Base-by-base conservation (phyloP, 1,140 invertebrate species). In the Meloidogyne floridensis region DNA sequence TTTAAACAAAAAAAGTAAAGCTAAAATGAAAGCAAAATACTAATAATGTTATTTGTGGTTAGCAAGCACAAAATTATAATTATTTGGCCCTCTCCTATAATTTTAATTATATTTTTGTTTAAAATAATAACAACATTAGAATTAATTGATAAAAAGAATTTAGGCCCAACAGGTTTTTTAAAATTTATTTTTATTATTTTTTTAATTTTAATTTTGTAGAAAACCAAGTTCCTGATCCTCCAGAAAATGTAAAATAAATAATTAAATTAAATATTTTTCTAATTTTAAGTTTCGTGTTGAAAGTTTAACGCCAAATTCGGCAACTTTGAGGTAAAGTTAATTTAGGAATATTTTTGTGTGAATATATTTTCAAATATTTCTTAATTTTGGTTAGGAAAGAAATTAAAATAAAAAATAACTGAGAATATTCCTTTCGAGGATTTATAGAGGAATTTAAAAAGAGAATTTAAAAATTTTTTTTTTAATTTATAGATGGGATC, bases 401-500 rank as follows among this genome's bases (percentile, higher is more conserved):
- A 32, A 32, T 32, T 32, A 32, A 32, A 32, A 32, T 20, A 0
- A 20, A 32, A 32, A 32, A 32, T 32, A 32, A 32, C 2, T 32
- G 32, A 32, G 32, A 32, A 32, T 32, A 32, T 32, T 32, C 2
- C 32, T 32, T 32, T 32, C 32, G 32, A 32, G 32, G 32, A 32
- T 32, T 32, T 32, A 2, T 2, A 2, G 32, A 2, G 32, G 32
- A 32, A 32, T 32, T 32, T 32, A 32, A 32, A 32, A 32, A 32
- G 32, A 47, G 5, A 47, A 47, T 6, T 47, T 47, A 4, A 4
- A 47, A 47, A 1, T 54, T 54, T 9, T 54, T 54, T 11, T 53
- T 32, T 18, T 15, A 77, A 85, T 79, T 43, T 72, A 82, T 4
- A 84, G 85, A 83, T 86, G 85, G 85, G 85, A 86, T 51, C 85